Base-by-base conservation (phyloP, 1,140 invertebrate genomes). In the Eufriesea mexicana region DNA sequence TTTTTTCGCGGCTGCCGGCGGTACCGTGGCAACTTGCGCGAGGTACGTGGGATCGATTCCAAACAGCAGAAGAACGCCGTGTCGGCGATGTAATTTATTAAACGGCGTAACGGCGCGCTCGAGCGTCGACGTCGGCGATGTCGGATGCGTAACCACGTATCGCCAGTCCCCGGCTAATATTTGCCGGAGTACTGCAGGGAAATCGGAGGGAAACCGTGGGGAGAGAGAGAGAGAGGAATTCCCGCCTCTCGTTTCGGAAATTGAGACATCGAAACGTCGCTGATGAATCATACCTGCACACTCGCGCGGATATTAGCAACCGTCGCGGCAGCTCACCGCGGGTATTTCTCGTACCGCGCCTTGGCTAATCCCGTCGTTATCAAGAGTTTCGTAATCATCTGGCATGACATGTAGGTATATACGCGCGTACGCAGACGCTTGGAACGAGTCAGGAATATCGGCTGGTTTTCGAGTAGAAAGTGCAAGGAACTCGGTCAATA, bases 391-490 rank as follows among this genome's bases (percentile, higher is more conserved):
- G 45, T 76, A 82, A 82, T 76, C 62, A 57, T 82, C 62, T 8
- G 2, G 42, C 49, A 47, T n/a, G 28, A 62, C 59, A 28, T 18
- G 20, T 23, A 14, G 54, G 51, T 12, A 12, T 35, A 49, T 16
- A 35, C 35, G 35, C 35, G 35, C 35, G 35, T 35, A 35, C 35
- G 35, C 4, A 35, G 35, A 35, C 35, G 35, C 35, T 35, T 4
- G 55, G 64, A 70, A 71, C n/a, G 68, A 25, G 68, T 16, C 0
- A 18, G 18, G 20, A 20, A 54, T 77, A 62, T 73, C 35, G 64
- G 62, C 57, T 45, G 64, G 61, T 84, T 86, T 86, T 79, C 62
- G 61, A 14, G 42, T 77, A 61, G 80, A 86, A 86, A 78, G 74
- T 55, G 73, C 51, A 82, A 83, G 75, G 61, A 74, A 62, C 68